A percentile compares a stretch with the other conserved stretches of the same genome.
Evolutionary conservation across 2,797 vertebrate genomes (phyloP).

Genomic region (Helarctos malayanus): DNA sequence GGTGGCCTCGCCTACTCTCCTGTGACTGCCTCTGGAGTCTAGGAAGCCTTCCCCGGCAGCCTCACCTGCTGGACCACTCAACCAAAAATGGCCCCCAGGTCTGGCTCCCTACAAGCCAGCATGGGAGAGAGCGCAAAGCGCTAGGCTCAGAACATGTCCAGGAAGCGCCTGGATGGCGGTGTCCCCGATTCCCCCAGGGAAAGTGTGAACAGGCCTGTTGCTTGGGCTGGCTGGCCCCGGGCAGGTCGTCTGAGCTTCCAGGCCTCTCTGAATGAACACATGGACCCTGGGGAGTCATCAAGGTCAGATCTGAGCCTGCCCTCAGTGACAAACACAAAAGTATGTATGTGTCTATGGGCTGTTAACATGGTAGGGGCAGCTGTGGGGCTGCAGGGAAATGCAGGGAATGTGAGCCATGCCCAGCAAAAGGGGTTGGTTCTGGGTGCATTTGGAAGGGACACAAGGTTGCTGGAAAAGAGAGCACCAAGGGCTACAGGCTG

Average conservation of each 20-base stretch:
- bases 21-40: neutral
- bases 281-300: neutral
- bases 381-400: accelerated
- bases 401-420: neutral
- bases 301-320: neutral
- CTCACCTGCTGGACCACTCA: neutral
- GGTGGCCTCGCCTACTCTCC: neutral
- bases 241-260: neutral
- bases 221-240: no score
- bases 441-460: neutral
- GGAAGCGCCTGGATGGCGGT: neutral
- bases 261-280: neutral
- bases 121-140: neutral
- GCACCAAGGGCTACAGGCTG: neutral
- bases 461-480: neutral
- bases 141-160: neutral
- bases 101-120: neutral
- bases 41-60: neutral
- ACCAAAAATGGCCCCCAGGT: neutral
- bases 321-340: neutral
- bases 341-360: neutral
- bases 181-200: neutral
- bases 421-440: neutral
- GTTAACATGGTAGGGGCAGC: neutral
- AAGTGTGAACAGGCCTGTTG: neutral